Base-by-base conservation (phyloP, 35 echinoderm and acorn worm genomes). In the Stichopus chloronotus region DNA sequence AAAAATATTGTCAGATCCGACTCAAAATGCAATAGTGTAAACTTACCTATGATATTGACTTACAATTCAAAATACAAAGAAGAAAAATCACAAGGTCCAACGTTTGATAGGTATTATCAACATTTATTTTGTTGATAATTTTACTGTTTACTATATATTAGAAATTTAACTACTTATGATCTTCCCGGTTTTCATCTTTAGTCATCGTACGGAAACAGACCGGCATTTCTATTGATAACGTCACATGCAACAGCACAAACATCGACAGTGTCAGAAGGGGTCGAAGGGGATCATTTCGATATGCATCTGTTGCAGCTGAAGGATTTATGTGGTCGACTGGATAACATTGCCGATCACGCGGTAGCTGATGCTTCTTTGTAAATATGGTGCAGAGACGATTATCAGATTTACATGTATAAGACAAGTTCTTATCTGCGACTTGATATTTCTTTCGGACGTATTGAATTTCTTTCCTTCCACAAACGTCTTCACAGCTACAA, bases 161-260 rank as follows among this genome's bases (percentile, higher is more conserved):
- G 10, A 79, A 7, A 25, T 79, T 79, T 55, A 11, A 4, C 43
- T 53, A 55, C 4, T 7, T 83, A 53, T 43, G 30, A 1, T 43
- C n/a, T 7, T 81, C 80, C 9, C 55, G 17, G 43, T 83, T 10
- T 55, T 83, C 80, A 13, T 52, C 55, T 10, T 54, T 13, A 56
- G 80, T 83, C 80, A 55, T 56, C 80, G 7, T 55, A 83, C 17
- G 80, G 80, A 19, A 83, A 83, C 53, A 83, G 55, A 83, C 52
- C 25, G 5, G 80, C 43, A 12, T 83, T 83, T 83, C 80, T 83
- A 7, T 20, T 83, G 80, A 83, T 55, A 5, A 83, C 11, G 4
- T 56, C 55, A 17, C 9, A 83, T 12, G 4, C 19, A 55, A 43
- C 10, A 53, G 22, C 8, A 5, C 30, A 55, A 9, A 16, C 7